Base-by-base conservation (phyloP, 2,888 invertebrate genomes). In the Onthophagus sagittarius region DNA sequence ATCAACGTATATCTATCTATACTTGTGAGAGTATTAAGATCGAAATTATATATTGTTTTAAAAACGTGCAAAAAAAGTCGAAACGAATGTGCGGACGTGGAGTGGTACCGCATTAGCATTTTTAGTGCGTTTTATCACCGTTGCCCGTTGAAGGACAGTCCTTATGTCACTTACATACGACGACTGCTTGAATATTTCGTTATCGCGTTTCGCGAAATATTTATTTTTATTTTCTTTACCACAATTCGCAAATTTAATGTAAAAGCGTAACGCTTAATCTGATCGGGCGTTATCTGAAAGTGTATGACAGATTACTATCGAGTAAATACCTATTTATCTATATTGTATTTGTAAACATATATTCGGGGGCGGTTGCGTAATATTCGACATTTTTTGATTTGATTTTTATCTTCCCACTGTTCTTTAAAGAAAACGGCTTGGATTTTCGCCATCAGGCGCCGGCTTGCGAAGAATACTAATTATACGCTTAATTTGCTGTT, bases 1-100 rank as follows among this genome's bases (percentile, higher is more conserved):
- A 31, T 67, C 32, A 23, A 32, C n/a, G 31, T 67, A 67, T 15
- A 67, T 67, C 67, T 67, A 67, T 67, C 67, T 67, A 67, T 67
- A 67, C 67, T 23, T 67, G 67, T 67, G 23, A 23, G 3, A 23
- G 23, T 23, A 23, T 23, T 23, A 23, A 23, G 23, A 23, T 2
- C 23, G 3, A 23, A 23, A 23, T 23, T 23, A 23, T 23, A 23
- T 23, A 23, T 23, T 23, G 23, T 23, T 23, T 23, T 23, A 23
- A 23, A 23, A 23, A 23, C 23, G 23, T 23, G 23, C 23, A 23
- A 23, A 23, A 23, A 67, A 67, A 23, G 11, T 11, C 65, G 65
- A n/a, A n/a, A 15, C 65, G 65, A 14, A 14, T 63, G 13, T 13
- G 14, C 2, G 11, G 9, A 63, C 67, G n/a, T n/a, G n/a, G 7